phyloP scores from a whole-genome alignment of 2,113 vertebrate species.

The Melanotaenia duboulayi region DNA sequence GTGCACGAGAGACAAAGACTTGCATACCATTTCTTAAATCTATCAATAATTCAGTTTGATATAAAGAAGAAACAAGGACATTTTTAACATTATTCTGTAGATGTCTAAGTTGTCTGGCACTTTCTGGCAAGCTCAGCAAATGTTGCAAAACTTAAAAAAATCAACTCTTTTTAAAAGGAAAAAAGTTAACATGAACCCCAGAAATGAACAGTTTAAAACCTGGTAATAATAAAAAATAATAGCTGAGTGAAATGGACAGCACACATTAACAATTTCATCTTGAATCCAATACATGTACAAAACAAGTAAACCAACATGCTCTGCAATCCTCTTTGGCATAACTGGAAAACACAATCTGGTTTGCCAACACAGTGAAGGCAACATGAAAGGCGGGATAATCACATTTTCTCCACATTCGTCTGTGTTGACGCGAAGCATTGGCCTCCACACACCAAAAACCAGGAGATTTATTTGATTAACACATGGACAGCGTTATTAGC shows the following conservation, averaged over 20 bases:
- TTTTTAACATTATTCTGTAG: neutral
- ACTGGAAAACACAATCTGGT: slow-evolving; percentile 54
- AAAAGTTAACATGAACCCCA: neutral
- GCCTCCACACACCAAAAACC: slow-evolving; percentile 18
- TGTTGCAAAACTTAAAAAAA: slow-evolving; percentile 17
- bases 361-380: slow-evolving; percentile 63
- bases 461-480: slow-evolving; percentile 26
- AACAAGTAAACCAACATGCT: slow-evolving; percentile 4
- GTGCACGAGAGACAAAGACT: slow-evolving; percentile 20
- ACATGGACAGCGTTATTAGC: slow-evolving; percentile 57
- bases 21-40: slow-evolving; percentile 40
- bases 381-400: slow-evolving; percentile 10
- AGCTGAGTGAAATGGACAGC: slow-evolving; percentile 54
- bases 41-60: neutral
- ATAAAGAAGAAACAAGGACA: neutral
- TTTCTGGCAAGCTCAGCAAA: slow-evolving; percentile 7
- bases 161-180: slow-evolving; percentile 7
- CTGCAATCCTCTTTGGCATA: slow-evolving; percentile 66
- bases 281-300: slow-evolving; percentile 15
- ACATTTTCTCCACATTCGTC: neutral
- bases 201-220: slow-evolving; percentile 16
- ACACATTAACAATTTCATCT: slow-evolving; percentile 32
- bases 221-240: slow-evolving; percentile 46
- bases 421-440: slow-evolving; percentile 16
- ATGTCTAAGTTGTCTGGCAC: slow-evolving; percentile 37